Evolutionary conservation across 2,113 vertebrate species (phyloP).

Genomic region (Eubucco bourcierii): DNA sequence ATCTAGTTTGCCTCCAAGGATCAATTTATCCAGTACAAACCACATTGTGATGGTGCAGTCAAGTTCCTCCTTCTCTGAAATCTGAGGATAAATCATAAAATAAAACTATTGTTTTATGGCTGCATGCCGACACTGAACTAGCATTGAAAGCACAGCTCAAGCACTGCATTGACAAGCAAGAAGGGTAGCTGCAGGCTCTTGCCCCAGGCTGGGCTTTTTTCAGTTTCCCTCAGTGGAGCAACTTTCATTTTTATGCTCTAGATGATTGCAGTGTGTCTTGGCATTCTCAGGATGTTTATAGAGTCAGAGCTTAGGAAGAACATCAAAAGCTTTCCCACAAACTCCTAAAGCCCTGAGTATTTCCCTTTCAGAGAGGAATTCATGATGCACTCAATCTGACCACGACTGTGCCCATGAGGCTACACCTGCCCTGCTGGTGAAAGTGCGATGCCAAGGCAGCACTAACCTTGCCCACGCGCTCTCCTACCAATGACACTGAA

Average conservation of each 20-base stretch:
- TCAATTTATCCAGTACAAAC: slow-evolving; percentile 42
- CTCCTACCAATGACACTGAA: background rate
- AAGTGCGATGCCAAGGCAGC: fast-evolving
- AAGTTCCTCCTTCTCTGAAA: slow-evolving; percentile 4
- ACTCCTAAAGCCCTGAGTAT: background rate
- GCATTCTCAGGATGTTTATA: background rate
- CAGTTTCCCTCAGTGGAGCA: background rate
- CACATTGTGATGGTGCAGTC: background rate
- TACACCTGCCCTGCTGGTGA: background rate
- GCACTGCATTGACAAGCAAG: background rate
- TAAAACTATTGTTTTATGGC: background rate
- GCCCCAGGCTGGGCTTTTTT: background rate
- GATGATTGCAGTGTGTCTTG: background rate
- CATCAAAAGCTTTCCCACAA: background rate
- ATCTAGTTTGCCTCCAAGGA: slow-evolving; percentile 45
- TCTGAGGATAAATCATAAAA: background rate
- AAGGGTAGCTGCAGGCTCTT: background rate
- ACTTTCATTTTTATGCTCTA: background rate
- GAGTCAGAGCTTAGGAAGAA: background rate
- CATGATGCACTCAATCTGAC: fast-evolving
- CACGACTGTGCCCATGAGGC: fast-evolving
- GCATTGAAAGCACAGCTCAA: background rate
- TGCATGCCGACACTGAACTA: background rate
- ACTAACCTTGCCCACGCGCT: background rate
- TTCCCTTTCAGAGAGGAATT: background rate